These are phyloP conservation scores for Stichodactyla mertensii DNA, from an alignment of 64 coral and sea anemone genomes.

Conservation along the genomic window DNA sequence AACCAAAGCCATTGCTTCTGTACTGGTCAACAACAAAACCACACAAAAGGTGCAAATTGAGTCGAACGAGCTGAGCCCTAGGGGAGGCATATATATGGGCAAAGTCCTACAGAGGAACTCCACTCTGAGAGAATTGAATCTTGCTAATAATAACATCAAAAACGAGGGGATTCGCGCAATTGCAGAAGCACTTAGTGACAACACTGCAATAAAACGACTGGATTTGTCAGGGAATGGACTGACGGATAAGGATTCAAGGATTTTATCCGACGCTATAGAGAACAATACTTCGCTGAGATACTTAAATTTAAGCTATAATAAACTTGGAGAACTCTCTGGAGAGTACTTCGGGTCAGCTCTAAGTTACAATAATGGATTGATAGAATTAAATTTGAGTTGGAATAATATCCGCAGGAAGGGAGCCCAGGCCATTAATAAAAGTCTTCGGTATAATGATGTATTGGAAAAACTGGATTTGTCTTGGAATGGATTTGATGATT, in stretches of 20 bases:
- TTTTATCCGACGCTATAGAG: conserved; percentile 63
- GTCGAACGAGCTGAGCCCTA: conserved; percentile 50
- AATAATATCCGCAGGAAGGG: conserved; percentile 74
- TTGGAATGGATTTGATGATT: conserved; percentile 89
- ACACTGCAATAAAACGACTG: conserved; percentile 58
- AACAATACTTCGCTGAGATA: conserved; percentile 62
- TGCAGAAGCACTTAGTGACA: conserved; percentile 47
- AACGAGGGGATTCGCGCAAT: conserved; percentile 55
- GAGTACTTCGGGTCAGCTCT: conserved; percentile 61
- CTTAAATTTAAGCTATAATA: conserved; percentile 80
- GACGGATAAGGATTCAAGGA: conserved; percentile 54
- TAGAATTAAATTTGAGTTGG: conserved; percentile 76
- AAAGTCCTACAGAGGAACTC: conserved; percentile 45
- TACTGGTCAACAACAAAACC: conserved; percentile 39
- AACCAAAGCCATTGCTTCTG: conserved; percentile 57
- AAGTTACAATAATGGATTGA: conserved; percentile 66
- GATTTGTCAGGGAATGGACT: conserved; percentile 76
- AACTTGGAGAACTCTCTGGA: conserved; percentile 69
- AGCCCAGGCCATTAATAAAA: conserved; percentile 46
- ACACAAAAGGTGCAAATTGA: conserved; percentile 58
- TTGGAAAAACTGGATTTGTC: conserved; percentile 72
- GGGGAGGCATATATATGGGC: conserved; percentile 58
- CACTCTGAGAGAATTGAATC: conserved; percentile 63
- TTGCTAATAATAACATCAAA: conserved; percentile 78
- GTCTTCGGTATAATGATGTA: conserved; percentile 56